Percentiles rank a stretch among this genome's conserved stretches.
These are phyloP conservation scores for Stylophora pistillata DNA, from an alignment of 64 coral and sea anemone genomes.

Conservation along the genomic window DNA sequence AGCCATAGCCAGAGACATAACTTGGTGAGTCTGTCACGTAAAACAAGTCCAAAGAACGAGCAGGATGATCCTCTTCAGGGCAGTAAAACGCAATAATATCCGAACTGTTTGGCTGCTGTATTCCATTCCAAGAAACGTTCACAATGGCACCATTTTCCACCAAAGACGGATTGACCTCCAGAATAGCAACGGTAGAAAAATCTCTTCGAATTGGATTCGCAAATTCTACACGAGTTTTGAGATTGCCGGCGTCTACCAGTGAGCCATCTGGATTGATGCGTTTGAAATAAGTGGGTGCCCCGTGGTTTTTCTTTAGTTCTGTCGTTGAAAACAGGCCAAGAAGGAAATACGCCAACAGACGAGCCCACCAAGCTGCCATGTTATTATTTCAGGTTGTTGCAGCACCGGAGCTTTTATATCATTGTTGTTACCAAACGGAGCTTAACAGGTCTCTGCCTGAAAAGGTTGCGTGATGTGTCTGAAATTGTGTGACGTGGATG, in stretches of 20 bases:
- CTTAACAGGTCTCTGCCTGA: background rate
- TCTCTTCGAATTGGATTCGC: background rate
- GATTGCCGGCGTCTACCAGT: slow-evolving; percentile 7
- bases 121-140: slow-evolving; percentile 41
- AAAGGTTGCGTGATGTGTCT: no score
- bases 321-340: background rate
- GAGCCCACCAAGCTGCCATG: background rate
- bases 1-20: slow-evolving; percentile 41
- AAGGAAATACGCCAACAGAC: slow-evolving; percentile 6
- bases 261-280: slow-evolving; percentile 34
- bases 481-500: no score
- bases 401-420: no score
- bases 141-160: slow-evolving; percentile 48
- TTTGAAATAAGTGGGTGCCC: slow-evolving; percentile 71
- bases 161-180: slow-evolving; percentile 16
- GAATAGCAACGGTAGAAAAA: background rate
- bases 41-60: slow-evolving; percentile 37
- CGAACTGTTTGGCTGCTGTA: background rate
- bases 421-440: background rate
- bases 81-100: slow-evolving; percentile 57
- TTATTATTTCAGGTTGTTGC: background rate
- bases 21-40: slow-evolving; percentile 7
- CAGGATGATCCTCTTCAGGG: background rate
- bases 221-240: background rate
- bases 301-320: slow-evolving; percentile 23